phyloP scores from a whole-genome alignment of 1,140 invertebrate species.

The Trissolcus basalis region DNA sequence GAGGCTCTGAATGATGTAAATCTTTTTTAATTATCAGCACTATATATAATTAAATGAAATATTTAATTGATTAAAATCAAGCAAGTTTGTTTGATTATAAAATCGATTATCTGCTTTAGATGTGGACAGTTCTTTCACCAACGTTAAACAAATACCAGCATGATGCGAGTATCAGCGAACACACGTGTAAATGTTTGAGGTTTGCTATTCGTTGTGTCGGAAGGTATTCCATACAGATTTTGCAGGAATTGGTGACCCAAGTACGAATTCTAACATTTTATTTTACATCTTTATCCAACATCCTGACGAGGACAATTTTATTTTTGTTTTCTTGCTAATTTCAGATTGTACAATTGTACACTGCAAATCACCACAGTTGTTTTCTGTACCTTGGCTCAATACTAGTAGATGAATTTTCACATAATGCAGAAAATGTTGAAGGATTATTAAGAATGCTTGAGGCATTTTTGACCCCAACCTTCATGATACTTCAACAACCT shows the following conservation, averaged over 20 bases:
- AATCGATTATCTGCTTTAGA: slow-evolving; percentile 62
- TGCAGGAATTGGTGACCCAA: slow-evolving; percentile 88
- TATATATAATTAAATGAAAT: no score
- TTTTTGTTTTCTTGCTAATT: no score
- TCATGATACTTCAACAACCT: slow-evolving; percentile 85
- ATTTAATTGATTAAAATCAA: no score
- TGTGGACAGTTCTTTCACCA: slow-evolving; percentile 90
- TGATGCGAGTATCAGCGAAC: slow-evolving; percentile 93
- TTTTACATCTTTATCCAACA: no score
- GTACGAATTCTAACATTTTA: slow-evolving; percentile 67
- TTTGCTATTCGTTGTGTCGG: slow-evolving; percentile 92
- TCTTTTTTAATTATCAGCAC: no score
- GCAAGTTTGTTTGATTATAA: no score
- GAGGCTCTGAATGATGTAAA: slow-evolving; percentile 77
- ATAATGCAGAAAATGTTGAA: slow-evolving; percentile 81
- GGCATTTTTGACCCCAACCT: slow-evolving; percentile 90
- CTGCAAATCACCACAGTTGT: slow-evolving; percentile 90
- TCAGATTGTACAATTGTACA: slow-evolving; percentile 91
- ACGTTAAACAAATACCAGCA: slow-evolving; percentile 86
- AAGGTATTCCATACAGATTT: slow-evolving; percentile 84
- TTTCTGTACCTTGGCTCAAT: slow-evolving; percentile 96
- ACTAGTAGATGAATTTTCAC: slow-evolving; percentile 95
- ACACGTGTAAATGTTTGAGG: slow-evolving; percentile 91
- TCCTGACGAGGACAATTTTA: no score
- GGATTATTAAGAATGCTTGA: slow-evolving; percentile 91